Evolutionary conservation across 2,113 vertebrate species (phyloP), one percentile per base, ranked within the genome.

Genomic region (Cyprinodon tularosa): DNA sequence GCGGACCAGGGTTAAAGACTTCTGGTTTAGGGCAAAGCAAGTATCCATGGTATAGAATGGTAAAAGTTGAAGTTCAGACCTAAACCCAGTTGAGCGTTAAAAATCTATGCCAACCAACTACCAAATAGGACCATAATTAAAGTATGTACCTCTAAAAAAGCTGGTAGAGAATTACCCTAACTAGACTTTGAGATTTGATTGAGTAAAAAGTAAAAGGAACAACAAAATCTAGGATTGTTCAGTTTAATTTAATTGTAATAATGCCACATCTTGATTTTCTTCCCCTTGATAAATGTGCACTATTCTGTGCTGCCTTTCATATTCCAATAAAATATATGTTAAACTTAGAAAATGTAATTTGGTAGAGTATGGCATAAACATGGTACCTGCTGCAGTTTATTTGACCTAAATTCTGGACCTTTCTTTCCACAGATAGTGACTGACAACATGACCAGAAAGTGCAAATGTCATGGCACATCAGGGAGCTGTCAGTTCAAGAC

Each of bases 401-500:
- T 70, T 83, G 40, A 8, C 78, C 2, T 29, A 53, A 50, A 66
- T 17, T 29, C 3, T 72, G 45, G 66, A 4, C 60, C 42, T 82
- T 78, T 87, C 62, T 83, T 62, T 62, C 29, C 72, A 80, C 92
- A 98, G 97, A 91, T 95, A 81, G 96, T 98, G 76, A 95, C 93
- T 8, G 96, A 97, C 88, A 96, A 97, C 92, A 95, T 96, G 93
- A 96, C 95, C 84, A 95, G 94, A 80, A 97, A 96, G 84, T 98
- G 97, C 84, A 98, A 96, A 81, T 98, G 97, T 78, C 97, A 98
- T 0, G 97, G 97, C 66, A 96, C 96, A 0, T 98, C 97, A 1
- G 97, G 97, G 73, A 98, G 97, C 93, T 98, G 97, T 84, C 96
- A 98, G 90, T 96, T 97, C 81, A 97, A 96, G 91, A 98, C 97